Evolutionary conservation across 2,113 vertebrate genomes (phyloP).

Genomic region (Trinectes maculatus): DNA sequence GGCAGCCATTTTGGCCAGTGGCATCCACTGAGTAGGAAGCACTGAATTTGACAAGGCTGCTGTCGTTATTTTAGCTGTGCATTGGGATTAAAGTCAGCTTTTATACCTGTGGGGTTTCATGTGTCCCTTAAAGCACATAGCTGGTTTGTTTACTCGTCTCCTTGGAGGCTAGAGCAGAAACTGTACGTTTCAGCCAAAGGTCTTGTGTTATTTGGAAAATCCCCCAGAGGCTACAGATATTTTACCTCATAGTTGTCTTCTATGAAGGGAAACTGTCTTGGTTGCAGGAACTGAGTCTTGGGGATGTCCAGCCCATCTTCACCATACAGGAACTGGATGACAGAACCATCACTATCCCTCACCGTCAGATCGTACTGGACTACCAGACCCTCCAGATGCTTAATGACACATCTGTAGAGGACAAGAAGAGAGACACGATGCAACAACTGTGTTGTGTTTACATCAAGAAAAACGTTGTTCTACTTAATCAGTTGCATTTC

Average conservation of each 20-base stretch:
- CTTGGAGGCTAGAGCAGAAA: too few relatives aligned
- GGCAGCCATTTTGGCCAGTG: slow-evolving; percentile 73
- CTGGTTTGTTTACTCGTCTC: not conserved
- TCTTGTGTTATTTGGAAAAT: too few relatives aligned
- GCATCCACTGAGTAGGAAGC: slow-evolving; percentile 52
- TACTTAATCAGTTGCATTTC: too few relatives aligned
- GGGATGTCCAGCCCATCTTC: slow-evolving; percentile 96
- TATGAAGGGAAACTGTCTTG: slow-evolving; percentile 91
- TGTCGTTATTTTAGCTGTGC: not conserved
- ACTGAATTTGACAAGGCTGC: slow-evolving; percentile 76
- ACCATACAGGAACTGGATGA: slow-evolving; percentile 97
- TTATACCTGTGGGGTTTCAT: not conserved
- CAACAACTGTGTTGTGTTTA: too few relatives aligned
- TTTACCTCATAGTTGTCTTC: slow-evolving; percentile 92
- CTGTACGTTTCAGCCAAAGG: too few relatives aligned
- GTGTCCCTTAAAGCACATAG: not conserved
- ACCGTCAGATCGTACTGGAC: slow-evolving; percentile 97
- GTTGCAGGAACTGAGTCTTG: slow-evolving; percentile 93
- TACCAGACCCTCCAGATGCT: slow-evolving; percentile 95
- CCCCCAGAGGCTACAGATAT: too few relatives aligned
- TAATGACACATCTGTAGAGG: slow-evolving; percentile 76
- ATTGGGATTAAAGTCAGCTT: not conserved
- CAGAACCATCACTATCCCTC: slow-evolving; percentile 94
- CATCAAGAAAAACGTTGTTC: too few relatives aligned
- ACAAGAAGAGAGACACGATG: not conserved